Conservation (phyloP, 2,888 invertebrate genomes). For the Macaria notata region DNA sequence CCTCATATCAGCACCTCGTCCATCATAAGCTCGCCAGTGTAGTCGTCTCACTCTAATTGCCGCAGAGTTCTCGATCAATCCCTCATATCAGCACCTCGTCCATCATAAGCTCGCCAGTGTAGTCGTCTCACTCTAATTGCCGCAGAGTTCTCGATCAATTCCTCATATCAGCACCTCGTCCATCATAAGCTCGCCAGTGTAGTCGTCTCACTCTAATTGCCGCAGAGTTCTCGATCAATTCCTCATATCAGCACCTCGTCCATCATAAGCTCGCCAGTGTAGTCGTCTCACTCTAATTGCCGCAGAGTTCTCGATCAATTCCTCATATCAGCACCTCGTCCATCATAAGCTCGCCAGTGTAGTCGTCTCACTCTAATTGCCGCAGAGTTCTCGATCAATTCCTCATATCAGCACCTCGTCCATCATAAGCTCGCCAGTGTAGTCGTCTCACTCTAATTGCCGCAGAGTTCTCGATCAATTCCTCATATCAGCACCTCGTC, state of each 20-base stretch:
- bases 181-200: slow-evolving; percentile 32
- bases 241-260: slow-evolving; percentile 26
- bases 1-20: slow-evolving; percentile 26
- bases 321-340: slow-evolving; percentile 26
- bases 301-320: background rate
- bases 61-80: background rate
- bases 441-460: slow-evolving; percentile 66
- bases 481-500: slow-evolving; percentile 26
- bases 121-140: slow-evolving; percentile 66
- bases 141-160: background rate
- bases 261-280: slow-evolving; percentile 32
- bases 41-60: slow-evolving; percentile 66
- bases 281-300: slow-evolving; percentile 66
- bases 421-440: slow-evolving; percentile 32
- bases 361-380: slow-evolving; percentile 66
- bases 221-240: background rate
- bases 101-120: slow-evolving; percentile 32
- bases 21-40: slow-evolving; percentile 32
- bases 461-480: background rate
- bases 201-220: slow-evolving; percentile 66
- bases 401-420: slow-evolving; percentile 26
- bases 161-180: slow-evolving; percentile 26
- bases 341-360: slow-evolving; percentile 32
- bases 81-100: slow-evolving; percentile 26
- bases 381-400: background rate